Conservation (phyloP, 2,888 invertebrate genomes). For the Xestia xanthographa region DNA sequence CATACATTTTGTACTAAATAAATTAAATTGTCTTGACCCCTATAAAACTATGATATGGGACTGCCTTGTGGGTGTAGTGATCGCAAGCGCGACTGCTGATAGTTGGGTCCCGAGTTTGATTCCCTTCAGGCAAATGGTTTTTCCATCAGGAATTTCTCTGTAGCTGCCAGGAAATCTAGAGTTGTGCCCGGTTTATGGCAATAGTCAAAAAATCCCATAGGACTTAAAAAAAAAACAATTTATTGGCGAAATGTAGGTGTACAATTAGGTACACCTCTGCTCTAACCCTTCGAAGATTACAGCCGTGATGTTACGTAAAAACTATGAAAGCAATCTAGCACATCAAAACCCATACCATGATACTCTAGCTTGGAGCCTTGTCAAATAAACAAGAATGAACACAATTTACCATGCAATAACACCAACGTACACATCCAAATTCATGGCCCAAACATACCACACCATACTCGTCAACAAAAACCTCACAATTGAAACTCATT, state of each 20-base stretch:
- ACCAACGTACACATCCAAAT: slow-evolving; percentile 11
- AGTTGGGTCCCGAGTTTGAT: too few relatives aligned
- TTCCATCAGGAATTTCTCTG: too few relatives aligned
- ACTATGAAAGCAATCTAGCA: neutral
- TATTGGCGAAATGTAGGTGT: too few relatives aligned
- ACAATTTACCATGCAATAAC: neutral
- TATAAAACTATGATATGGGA: too few relatives aligned
- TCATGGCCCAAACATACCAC: slow-evolving; percentile 43
- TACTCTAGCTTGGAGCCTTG: neutral
- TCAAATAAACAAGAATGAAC: neutral
- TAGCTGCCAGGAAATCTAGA: too few relatives aligned
- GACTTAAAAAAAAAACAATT: too few relatives aligned
- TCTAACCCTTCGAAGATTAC: neutral
- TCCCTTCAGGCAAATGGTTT: too few relatives aligned
- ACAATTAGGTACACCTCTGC: too few relatives aligned
- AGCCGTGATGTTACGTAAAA: neutral
- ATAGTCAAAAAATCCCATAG: too few relatives aligned
- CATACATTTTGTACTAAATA: neutral
- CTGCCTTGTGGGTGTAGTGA: too few relatives aligned
- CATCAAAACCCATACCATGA: neutral
- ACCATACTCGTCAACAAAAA: slow-evolving; percentile 53
- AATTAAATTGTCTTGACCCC: neutral
- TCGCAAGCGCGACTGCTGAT: too few relatives aligned
- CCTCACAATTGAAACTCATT: slow-evolving; percentile 60
- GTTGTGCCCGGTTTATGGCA: too few relatives aligned